Evolutionary conservation across 2,888 invertebrate genomes (phyloP).

Genomic region (Rotaria sp.): DNA sequence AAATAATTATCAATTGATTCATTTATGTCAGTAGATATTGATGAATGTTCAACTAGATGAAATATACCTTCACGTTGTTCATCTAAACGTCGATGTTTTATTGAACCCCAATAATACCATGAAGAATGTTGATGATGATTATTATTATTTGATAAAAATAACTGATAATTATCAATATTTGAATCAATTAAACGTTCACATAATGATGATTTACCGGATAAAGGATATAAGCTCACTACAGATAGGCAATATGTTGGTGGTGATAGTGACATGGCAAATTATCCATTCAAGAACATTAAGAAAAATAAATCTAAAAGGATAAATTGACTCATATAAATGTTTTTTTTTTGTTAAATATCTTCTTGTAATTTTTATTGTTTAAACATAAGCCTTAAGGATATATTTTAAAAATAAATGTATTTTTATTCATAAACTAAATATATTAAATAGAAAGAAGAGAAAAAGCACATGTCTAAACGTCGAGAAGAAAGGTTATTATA

Average conservation of each 20-base stretch:
- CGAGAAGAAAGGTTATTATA: too few species aligned
- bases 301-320: background rate
- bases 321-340: background rate
- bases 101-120: slow-evolving; percentile 14
- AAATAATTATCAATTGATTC: background rate
- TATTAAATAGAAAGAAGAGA: background rate
- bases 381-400: background rate
- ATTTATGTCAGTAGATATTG: background rate
- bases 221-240: background rate
- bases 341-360: background rate
- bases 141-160: background rate
- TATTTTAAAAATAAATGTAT: background rate
- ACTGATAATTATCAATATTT: background rate
- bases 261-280: background rate
- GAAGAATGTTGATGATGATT: background rate
- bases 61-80: background rate
- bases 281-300: background rate
- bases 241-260: background rate
- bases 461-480: too few species aligned
- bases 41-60: slow-evolving; percentile 8
- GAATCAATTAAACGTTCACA: slow-evolving; percentile 15
- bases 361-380: background rate
- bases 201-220: background rate
- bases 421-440: background rate
- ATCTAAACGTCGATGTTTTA: slow-evolving; percentile 2